A percentile compares a stretch with the other conserved stretches of the same genome.
Evolutionary conservation across 1,140 invertebrate species (phyloP).

Genomic region (Drosophila eugracilis): DNA sequence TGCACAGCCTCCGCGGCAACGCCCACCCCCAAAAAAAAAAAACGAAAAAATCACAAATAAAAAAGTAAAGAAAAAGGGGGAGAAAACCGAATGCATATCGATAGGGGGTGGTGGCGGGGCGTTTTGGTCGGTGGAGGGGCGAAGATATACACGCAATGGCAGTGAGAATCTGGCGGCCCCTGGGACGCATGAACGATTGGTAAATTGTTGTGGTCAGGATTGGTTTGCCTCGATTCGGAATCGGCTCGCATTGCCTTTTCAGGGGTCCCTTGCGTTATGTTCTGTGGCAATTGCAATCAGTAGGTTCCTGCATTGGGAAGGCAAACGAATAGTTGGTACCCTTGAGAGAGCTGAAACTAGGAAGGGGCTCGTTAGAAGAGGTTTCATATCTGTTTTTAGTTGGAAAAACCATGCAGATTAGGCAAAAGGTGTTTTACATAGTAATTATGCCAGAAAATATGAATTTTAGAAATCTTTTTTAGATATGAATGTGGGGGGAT

Average conservation of each 20-base stretch:
- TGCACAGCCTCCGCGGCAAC: slow-evolving; percentile 83
- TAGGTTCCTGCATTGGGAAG: background rate
- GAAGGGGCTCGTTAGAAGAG: too few relatives aligned
- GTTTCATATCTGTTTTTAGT: too few relatives aligned
- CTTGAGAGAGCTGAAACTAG: too few relatives aligned
- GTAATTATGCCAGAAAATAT: too few relatives aligned
- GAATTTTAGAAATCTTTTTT: too few relatives aligned
- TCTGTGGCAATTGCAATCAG: slow-evolving; percentile 64
- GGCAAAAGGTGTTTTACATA: too few relatives aligned
- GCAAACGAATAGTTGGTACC: slow-evolving; percentile 17
- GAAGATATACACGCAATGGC: slow-evolving; percentile 55
- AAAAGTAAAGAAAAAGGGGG: slow-evolving; percentile 36
- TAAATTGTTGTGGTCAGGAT: slow-evolving; percentile 78
- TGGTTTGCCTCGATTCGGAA: slow-evolving; percentile 21
- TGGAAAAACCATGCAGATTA: too few relatives aligned
- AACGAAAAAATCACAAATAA: slow-evolving; percentile 22
- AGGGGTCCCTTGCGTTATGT: slow-evolving; percentile 25
- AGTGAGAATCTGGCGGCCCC: slow-evolving; percentile 51
- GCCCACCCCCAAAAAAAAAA: slow-evolving; percentile 62
- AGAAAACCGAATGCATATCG: slow-evolving; percentile 21
- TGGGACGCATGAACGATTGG: slow-evolving; percentile 82
- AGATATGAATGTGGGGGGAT: too few relatives aligned
- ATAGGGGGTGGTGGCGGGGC: slow-evolving; percentile 14
- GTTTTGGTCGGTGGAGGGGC: slow-evolving; percentile 18
- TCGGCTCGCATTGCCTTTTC: slow-evolving; percentile 46